phyloP scores from a whole-genome alignment of 2,797 vertebrate species.

The Astyanax mexicanus region DNA sequence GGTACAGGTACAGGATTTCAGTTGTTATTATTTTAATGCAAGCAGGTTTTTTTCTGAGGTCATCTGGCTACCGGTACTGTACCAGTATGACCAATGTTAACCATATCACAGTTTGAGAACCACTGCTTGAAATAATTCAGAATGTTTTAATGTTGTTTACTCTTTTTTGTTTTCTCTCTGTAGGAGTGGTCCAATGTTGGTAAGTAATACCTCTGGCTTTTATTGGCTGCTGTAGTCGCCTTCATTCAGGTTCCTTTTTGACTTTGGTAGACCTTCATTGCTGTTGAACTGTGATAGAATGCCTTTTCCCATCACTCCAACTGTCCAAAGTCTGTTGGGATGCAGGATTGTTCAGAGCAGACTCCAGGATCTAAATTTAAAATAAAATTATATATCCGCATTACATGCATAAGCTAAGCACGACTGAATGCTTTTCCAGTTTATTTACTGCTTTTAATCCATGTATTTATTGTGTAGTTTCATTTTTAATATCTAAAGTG shows the following conservation, averaged over 20 bases:
- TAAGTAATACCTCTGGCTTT: slow-evolving; percentile 31
- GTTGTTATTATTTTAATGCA: too few species aligned
- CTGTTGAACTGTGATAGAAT: neutral
- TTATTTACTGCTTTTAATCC: too few species aligned
- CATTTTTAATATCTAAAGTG: too few species aligned
- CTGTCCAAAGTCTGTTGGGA: too few species aligned
- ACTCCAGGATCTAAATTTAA: neutral
- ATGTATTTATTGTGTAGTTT: neutral
- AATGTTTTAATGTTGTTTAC: neutral
- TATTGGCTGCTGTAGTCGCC: neutral
- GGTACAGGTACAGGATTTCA: too few species aligned
- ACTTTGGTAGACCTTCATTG: neutral
- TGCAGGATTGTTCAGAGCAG: neutral
- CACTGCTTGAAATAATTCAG: too few species aligned
- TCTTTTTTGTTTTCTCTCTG: neutral
- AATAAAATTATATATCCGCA: neutral
- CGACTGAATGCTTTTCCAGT: too few species aligned
- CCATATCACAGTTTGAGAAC: too few species aligned
- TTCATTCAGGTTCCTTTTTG: neutral
- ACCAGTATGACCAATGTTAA: too few species aligned
- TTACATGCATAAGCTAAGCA: neutral
- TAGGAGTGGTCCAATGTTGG: slow-evolving; percentile 12
- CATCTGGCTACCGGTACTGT: too few species aligned
- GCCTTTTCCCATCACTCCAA: neutral
- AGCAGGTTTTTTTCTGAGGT: too few species aligned